phyloP scores from a whole-genome alignment of 2,113 vertebrate genomes.

The Carollia perspicillata region DNA sequence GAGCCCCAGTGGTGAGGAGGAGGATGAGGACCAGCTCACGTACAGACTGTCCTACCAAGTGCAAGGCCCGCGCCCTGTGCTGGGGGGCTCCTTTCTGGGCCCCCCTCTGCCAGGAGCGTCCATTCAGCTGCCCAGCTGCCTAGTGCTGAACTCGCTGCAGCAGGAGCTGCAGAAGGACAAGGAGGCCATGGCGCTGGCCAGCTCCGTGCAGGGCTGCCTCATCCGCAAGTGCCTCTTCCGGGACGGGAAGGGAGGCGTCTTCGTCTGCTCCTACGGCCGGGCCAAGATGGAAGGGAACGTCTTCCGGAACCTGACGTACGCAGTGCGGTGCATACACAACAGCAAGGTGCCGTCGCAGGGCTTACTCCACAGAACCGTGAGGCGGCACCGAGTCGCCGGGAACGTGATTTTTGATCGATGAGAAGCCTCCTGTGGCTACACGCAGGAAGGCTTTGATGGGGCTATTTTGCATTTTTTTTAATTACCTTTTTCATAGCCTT shows the following conservation, averaged over 20 bases:
- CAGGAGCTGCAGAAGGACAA: constrained; percentile 90
- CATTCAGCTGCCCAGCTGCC: constrained; percentile 78
- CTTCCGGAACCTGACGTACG: constrained; percentile 87
- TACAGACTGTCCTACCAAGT: constrained; percentile 82
- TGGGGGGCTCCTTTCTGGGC: constrained; percentile 75
- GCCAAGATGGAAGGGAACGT: constrained; percentile 88
- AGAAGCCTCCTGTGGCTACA: not conserved
- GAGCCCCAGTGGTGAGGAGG: constrained; percentile 80
- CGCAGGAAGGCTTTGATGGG: not conserved
- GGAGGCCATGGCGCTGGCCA: constrained; percentile 84
- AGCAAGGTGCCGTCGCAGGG: constrained; percentile 83
- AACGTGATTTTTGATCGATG: not conserved
- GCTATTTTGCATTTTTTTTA: not conserved
- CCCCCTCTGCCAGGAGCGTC: constrained; percentile 75
- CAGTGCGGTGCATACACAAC: constrained; percentile 89
- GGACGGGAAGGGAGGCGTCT: constrained; percentile 88
- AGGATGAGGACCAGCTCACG: constrained; percentile 76
- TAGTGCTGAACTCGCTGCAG: constrained; percentile 83
- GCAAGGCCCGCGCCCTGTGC: constrained; percentile 84
- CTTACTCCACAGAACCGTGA: not conserved
- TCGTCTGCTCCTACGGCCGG: constrained; percentile 87
- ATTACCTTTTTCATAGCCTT: not conserved
- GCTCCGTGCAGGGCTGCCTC: constrained; percentile 86
- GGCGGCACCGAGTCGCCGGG: not conserved
- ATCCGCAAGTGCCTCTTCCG: constrained; percentile 89